Evolutionary conservation across 2,113 vertebrate genomes (phyloP), one percentile per base, ranked within the genome.

Genomic region (Tachysurus vachellii): DNA sequence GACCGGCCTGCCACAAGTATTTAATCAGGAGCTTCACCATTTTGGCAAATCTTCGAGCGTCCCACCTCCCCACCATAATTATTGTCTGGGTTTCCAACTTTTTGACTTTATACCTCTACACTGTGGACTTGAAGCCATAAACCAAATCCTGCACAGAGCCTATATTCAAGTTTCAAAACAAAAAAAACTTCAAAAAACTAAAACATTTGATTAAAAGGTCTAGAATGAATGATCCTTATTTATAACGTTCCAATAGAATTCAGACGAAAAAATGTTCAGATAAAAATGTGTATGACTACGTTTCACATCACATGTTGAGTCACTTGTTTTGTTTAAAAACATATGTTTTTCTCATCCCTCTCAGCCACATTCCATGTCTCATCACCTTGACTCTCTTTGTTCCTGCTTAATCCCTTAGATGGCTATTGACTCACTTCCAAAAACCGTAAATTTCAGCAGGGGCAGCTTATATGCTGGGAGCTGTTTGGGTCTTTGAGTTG

Each of bases 401-500:
- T 87, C 57, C 31, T 5, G 6, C 70, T 59, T 17, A 5, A 42
- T 83, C 59, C 13, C 53, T 23, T 76, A 53, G 86, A 54, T 28
- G 11, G 68, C 50, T 87, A 53, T 64, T 89, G 86, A 86, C 81
- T 88, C 90, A 86, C 56, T 73, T 82, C 80, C 88, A 88, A 75
- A 84, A 75, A 84, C 84, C 26, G 31, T 68, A 28, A 83, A 76
- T 82, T 82, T 77, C 76, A 70, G 70, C 12, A 76, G 70, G 14
- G 59, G 70, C 12, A 54, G 21, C 80, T 73, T 82, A 71, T 26
- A 82, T 75, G 76, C 80, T 76, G 56, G 44, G 8, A 56, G 28
- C 68, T 16, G 28, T 84, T 80, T 76, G 61, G 36, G 50, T 80
- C 80, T 86, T 84, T 84, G 36, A 68, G 87, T 81, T 86, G 21